phyloP scores from a whole-genome alignment of 2,888 invertebrate genomes.

The Hyposoter didymator region DNA sequence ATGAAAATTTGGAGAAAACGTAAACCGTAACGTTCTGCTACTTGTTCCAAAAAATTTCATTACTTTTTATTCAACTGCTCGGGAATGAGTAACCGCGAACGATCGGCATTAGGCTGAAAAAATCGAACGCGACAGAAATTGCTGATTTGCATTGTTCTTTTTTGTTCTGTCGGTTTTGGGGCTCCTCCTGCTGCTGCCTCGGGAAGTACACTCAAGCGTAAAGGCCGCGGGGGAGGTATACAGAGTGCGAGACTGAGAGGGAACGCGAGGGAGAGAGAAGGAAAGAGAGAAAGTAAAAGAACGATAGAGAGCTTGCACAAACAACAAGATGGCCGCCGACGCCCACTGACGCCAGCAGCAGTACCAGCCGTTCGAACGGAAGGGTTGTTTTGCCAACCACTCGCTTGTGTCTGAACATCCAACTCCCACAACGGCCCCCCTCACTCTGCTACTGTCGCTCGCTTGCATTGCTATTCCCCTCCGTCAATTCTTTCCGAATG shows the following conservation, averaged over 20 bases:
- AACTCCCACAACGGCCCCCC: constrained; percentile 62
- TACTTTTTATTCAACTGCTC: not conserved
- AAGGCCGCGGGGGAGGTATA: constrained; percentile 72
- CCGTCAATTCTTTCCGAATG: constrained; percentile 80
- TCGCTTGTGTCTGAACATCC: constrained; percentile 63
- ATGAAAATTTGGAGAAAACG: not conserved
- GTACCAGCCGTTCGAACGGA: constrained; percentile 77
- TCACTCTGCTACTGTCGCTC: constrained; percentile 49
- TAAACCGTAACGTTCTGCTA: not conserved
- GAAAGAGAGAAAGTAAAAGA: constrained; percentile 73
- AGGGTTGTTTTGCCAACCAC: constrained; percentile 79
- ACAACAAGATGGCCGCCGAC: constrained; percentile 82
- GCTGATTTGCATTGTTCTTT: constrained; percentile 55
- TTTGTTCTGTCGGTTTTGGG: constrained; percentile 44
- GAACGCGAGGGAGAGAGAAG: constrained; percentile 69
- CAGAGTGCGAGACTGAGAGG: constrained; percentile 72
- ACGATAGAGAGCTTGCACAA: constrained; percentile 79
- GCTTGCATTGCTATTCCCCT: constrained; percentile 64
- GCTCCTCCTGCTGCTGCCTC: constrained; percentile 65
- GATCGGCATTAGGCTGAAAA: constrained; percentile 12
- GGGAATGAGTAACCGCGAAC: not conserved
- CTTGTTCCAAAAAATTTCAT: not conserved
- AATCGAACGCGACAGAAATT: constrained; percentile 33
- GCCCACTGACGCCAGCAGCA: constrained; percentile 72
- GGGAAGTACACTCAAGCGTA: constrained; percentile 70